Percentiles rank a stretch among this genome's conserved stretches.
Conservation (phyloP, 2,113 vertebrate genomes). For the Baryphthengus martii region DNA sequence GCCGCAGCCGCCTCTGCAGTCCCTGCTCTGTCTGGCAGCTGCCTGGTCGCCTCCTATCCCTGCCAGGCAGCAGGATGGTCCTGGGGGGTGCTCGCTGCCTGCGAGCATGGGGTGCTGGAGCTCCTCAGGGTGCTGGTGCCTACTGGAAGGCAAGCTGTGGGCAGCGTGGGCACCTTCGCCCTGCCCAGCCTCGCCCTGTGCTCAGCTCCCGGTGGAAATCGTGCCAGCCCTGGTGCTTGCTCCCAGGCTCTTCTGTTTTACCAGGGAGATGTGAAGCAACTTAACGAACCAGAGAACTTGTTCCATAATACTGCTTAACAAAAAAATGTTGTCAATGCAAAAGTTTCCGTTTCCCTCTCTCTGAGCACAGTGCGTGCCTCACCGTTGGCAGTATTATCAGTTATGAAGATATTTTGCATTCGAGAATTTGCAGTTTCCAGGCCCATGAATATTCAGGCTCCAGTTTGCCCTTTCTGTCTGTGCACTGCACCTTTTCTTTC, state of each 20-base stretch:
- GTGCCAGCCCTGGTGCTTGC: rapidly evolving
- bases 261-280: not conserved
- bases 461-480: not conserved
- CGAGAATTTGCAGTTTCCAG: not conserved
- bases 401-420: slow-evolving; percentile 52
- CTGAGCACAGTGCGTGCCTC: not conserved
- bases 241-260: not conserved
- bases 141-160: rapidly evolving
- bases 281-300: not conserved
- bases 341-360: not conserved
- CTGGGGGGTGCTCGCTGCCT: rapidly evolving
- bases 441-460: slow-evolving; percentile 46
- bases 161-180: not conserved
- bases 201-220: rapidly evolving
- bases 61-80: rapidly evolving
- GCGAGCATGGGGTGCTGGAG: not conserved
- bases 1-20: not conserved
- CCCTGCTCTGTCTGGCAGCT: not conserved
- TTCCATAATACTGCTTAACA: not conserved
- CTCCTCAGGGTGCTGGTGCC: not conserved
- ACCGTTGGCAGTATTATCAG: not conserved
- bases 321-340: not conserved
- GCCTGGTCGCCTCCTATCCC: not conserved
- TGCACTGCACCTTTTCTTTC: not conserved
- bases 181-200: rapidly evolving